Conservation (phyloP, 2,797 vertebrate species). For the Centroberyx gerrardi region DNA sequence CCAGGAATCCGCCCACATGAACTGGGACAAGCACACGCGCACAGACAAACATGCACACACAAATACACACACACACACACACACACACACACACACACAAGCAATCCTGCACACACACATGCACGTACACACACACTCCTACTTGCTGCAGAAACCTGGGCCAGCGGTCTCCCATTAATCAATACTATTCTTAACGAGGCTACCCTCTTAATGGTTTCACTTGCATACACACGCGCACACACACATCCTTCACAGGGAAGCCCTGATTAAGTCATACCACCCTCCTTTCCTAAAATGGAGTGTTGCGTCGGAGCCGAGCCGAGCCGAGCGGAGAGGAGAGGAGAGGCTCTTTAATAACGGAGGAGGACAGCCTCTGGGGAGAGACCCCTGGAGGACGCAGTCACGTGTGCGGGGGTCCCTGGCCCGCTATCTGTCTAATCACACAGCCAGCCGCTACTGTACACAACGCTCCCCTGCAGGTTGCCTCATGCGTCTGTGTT, state of each 20-base stretch:
- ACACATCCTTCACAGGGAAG: constrained; percentile 73
- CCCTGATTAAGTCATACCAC: constrained; percentile 80
- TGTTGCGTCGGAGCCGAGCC: constrained; percentile 46
- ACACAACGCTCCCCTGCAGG: constrained; percentile 30
- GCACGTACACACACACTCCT: constrained; percentile 13
- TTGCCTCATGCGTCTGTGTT: constrained; percentile 17
- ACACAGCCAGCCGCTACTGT: constrained; percentile 15
- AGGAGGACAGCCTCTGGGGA: constrained; percentile 49
- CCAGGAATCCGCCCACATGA: constrained; percentile 25
- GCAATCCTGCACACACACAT: neutral
- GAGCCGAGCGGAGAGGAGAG: constrained; percentile 27
- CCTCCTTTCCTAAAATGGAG: constrained; percentile 69
- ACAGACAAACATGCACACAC: neutral
- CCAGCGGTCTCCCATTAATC: constrained; percentile 63
- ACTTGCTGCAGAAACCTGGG: constrained; percentile 42
- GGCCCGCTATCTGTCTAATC: constrained; percentile 19
- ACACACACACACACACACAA: neutral
- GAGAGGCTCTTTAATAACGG: constrained; percentile 52
- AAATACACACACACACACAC: neutral
- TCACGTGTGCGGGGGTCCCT: constrained; percentile 50
- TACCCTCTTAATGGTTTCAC: constrained; percentile 28
- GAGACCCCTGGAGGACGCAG: constrained; percentile 59
- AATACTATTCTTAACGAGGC: constrained; percentile 56
- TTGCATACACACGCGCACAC: constrained; percentile 17
- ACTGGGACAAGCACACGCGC: constrained; percentile 5